Conservation (phyloP, 2,888 invertebrate species). For the Drosophila paranaensis region DNA sequence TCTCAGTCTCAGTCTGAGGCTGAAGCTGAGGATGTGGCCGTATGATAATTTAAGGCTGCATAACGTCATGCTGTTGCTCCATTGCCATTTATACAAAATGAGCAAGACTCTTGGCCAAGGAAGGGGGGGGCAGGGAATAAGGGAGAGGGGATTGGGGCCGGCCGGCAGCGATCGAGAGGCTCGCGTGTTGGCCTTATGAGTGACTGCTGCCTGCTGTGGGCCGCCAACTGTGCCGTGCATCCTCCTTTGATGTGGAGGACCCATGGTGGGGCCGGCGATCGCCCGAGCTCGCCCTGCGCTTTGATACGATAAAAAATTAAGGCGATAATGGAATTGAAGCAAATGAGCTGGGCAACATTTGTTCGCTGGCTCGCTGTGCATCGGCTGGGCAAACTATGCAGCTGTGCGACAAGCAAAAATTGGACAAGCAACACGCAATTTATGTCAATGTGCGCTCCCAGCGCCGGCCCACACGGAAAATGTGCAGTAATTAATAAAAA, state of each 20-base stretch:
- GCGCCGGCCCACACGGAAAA: slow-evolving; percentile 76
- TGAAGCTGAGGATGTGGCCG: slow-evolving; percentile 47
- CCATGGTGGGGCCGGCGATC: slow-evolving; percentile 55
- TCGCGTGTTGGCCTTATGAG: slow-evolving; percentile 77
- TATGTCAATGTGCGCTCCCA: slow-evolving; percentile 78
- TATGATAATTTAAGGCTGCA: slow-evolving; percentile 81
- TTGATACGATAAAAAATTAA: slow-evolving; percentile 84
- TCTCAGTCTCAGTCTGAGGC: neutral
- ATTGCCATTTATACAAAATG: slow-evolving; percentile 77
- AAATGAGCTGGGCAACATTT: slow-evolving; percentile 83
- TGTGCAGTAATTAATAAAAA: slow-evolving; percentile 76
- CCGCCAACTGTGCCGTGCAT: slow-evolving; percentile 81
- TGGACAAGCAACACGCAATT: slow-evolving; percentile 81
- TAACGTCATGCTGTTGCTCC: slow-evolving; percentile 81
- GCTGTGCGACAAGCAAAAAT: slow-evolving; percentile 81
- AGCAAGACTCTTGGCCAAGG: slow-evolving; percentile 26
- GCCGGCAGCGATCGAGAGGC: slow-evolving; percentile 50
- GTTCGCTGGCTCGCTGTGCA: slow-evolving; percentile 50
- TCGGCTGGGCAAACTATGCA: slow-evolving; percentile 55
- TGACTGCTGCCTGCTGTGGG: slow-evolving; percentile 75
- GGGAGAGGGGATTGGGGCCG: slow-evolving; percentile 1
- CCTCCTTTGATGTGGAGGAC: slow-evolving; percentile 83
- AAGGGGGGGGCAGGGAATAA: neutral
- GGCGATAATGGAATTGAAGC: slow-evolving; percentile 84
- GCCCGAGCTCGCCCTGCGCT: slow-evolving; percentile 58